Evolutionary conservation across 1,140 invertebrate genomes (phyloP).

Genomic region (Atopsyche davidsoni): DNA sequence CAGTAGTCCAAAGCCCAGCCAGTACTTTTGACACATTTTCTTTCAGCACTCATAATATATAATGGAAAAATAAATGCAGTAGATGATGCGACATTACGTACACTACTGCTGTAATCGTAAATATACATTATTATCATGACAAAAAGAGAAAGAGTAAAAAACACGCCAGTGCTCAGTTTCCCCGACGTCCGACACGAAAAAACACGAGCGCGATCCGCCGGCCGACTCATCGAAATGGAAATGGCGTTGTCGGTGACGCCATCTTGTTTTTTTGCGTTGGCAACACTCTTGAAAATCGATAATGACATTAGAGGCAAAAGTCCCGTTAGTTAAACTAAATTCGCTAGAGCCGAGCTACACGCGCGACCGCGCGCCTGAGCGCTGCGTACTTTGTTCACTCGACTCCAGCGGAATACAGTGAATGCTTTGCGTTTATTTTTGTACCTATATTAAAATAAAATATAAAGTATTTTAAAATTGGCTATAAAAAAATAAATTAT

Average conservation of each 20-base stretch:
- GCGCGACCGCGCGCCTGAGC: too few species aligned
- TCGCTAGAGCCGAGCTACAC: too few species aligned
- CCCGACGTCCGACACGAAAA: too few species aligned
- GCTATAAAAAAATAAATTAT: too few species aligned
- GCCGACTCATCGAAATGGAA: slow-evolving; percentile 20
- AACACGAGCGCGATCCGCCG: slow-evolving; percentile 13
- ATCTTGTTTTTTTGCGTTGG: slow-evolving; percentile 1
- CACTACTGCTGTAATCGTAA: too few species aligned
- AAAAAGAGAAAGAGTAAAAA: slow-evolving; percentile 6
- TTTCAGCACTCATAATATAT: neutral
- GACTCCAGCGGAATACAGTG: too few species aligned
- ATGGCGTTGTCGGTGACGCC: slow-evolving; percentile 7
- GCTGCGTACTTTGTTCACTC: too few species aligned
- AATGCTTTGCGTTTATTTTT: neutral
- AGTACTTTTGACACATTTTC: neutral
- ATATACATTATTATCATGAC: slow-evolving; percentile 4
- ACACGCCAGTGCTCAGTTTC: neutral
- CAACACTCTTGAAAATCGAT: slow-evolving; percentile 17
- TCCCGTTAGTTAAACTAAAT: slow-evolving; percentile 25
- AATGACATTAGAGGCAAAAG: slow-evolving; percentile 8
- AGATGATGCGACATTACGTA: neutral
- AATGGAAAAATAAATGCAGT: neutral
- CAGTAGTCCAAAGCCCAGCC: too few species aligned
- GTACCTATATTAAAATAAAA: neutral
- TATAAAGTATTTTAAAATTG: neutral